Evolutionary conservation across 2,113 vertebrate genomes (phyloP).

Genomic region (Gobius niger): DNA sequence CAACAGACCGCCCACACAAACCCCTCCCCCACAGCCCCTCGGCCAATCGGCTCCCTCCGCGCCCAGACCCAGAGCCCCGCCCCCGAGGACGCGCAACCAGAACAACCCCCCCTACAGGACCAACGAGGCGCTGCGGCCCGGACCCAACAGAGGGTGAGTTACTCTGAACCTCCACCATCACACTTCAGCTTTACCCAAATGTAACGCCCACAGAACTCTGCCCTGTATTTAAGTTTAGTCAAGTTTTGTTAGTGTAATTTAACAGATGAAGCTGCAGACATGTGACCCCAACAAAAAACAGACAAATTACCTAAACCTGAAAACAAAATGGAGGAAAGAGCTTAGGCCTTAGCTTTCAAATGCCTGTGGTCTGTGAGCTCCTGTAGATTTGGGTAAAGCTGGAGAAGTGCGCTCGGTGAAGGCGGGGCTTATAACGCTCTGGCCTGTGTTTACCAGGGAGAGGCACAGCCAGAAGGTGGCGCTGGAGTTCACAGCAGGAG

Average conservation of each 20-base stretch:
- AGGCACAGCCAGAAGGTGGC: slow-evolving; percentile 29
- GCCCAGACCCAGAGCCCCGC: slow-evolving; percentile 12
- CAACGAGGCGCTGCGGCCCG: not conserved
- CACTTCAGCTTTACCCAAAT: no score
- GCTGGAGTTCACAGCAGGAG: slow-evolving; percentile 26
- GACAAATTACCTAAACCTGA: no score
- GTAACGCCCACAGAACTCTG: no score
- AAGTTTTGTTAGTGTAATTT: no score
- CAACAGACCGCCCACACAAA: slow-evolving; percentile 36
- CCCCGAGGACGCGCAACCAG: slow-evolving; percentile 27
- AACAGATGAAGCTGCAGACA: no score
- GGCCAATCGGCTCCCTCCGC: slow-evolving; percentile 15
- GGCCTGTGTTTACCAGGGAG: slow-evolving; percentile 34
- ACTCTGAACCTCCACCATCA: not conserved
- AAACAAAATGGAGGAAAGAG: no score
- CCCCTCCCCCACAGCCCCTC: slow-evolving; percentile 42
- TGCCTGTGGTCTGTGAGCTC: no score
- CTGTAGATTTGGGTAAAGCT: no score
- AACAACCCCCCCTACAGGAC: slow-evolving; percentile 31
- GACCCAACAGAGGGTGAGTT: not conserved
- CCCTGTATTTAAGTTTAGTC: no score
- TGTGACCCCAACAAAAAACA: no score
- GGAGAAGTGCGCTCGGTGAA: no score
- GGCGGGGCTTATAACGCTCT: slow-evolving; percentile 22
- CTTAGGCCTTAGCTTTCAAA: no score